Base-by-base conservation (phyloP, 2,113 vertebrate genomes). In the Callionymus lyra region DNA sequence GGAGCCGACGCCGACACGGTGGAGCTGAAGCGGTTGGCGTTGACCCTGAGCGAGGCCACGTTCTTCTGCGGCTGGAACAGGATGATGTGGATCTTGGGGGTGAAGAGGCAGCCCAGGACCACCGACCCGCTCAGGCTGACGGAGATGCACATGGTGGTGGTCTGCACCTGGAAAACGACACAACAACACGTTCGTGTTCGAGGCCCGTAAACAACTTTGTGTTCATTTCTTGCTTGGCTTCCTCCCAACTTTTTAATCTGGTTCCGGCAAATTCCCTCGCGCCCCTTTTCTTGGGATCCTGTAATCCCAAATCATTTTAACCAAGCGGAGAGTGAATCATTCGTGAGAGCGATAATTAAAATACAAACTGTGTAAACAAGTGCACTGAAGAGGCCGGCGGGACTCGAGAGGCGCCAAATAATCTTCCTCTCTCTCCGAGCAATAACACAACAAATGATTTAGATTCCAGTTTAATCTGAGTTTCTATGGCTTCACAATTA, bases 1-100 rank as follows among this genome's bases (percentile, higher is more conserved):
- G 86, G 81, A 0, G 82, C 82, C 0, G 85, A 76, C 0, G 76
- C 61, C 5, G 75, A 77, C 35, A 77, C 64, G 1, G 77, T 82
- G 50, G 88, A 85, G 12, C 88, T 87, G 63, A 91, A 94, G 34
- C 92, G 90, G 48, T 87, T 84, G 36, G 90, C 83, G 38, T 91
- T 88, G 14, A 86, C 76, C 0, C 94, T 84, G 63, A 92, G 89
- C 2, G 84, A 88, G 44, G 90, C 81, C 73, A 99, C 92, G 0
- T 97, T 98, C 78, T 98, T 98, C 85, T 99, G 94, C 0, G 95
- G 95, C 81, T 99, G 95, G 80, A 99, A 99, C 68, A 97, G 88
- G 61, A 99, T 98, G 80, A 98, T 91, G 83, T 98, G 95, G 41
- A 93, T 72, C 70, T 99, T 99, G 41, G 95, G 95, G 0, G 94